Evolutionary conservation across 2,113 vertebrate species (phyloP).

Genomic region (Chelonoidis abingdonii): DNA sequence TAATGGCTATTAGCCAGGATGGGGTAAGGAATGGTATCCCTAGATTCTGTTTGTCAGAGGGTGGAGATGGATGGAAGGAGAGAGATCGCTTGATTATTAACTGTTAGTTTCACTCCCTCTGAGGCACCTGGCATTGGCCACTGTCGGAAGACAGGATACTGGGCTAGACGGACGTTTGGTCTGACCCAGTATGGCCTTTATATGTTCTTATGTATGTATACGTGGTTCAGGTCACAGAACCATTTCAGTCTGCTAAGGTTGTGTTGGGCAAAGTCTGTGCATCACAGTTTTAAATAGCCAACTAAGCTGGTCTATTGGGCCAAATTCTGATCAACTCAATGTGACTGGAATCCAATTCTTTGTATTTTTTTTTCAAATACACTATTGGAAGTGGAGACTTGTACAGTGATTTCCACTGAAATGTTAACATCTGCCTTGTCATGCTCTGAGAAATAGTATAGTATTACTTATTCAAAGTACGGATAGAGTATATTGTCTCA

Average conservation of each 20-base stretch:
- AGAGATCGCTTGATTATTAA: too few species aligned
- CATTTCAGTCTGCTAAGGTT: not conserved
- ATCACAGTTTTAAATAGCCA: not conserved
- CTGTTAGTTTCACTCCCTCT: too few species aligned
- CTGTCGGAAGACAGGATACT: too few species aligned
- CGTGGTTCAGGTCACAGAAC: not conserved
- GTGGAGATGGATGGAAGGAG: too few species aligned
- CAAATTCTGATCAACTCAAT: not conserved
- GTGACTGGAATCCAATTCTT: not conserved
- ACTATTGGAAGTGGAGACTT: not conserved
- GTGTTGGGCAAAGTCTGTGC: not conserved
- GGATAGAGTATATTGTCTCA: not conserved
- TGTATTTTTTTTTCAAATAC: not conserved
- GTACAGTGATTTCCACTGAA: not conserved
- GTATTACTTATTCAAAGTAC: not conserved
- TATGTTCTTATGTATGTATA: too few species aligned
- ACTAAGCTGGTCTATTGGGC: not conserved
- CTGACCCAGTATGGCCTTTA: too few species aligned
- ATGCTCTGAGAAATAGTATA: not conserved
- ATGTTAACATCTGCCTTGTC: not conserved
- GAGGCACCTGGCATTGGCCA: too few species aligned
- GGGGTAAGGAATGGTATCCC: too few species aligned
- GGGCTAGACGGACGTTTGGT: too few species aligned
- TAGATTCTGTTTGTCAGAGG: too few species aligned
- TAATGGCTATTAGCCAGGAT: too few species aligned